Conservation (phyloP, 2,113 vertebrate genomes). For the Odobenus rosmarus region DNA sequence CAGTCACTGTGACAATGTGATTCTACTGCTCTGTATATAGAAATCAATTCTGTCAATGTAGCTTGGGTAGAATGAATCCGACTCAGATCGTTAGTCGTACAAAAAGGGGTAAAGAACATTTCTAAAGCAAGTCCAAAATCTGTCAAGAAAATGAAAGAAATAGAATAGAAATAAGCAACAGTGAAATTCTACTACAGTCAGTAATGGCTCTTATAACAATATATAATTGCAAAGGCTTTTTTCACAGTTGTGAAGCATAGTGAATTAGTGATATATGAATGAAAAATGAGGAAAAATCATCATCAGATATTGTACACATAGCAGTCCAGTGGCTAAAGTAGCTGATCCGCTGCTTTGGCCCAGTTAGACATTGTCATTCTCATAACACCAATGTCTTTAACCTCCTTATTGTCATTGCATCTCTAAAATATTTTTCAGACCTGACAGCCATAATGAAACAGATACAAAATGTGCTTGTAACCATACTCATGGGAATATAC, state of each 20-base stretch:
- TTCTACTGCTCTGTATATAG: background rate
- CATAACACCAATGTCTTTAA: background rate
- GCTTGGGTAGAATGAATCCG: background rate
- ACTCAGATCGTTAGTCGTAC: background rate
- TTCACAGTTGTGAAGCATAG: background rate
- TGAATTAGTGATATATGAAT: background rate
- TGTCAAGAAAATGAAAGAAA: background rate
- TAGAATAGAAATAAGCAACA: background rate
- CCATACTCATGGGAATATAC: background rate
- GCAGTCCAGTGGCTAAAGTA: background rate
- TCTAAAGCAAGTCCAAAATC: background rate
- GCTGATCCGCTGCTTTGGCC: background rate
- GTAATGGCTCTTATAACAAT: background rate
- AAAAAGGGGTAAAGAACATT: background rate
- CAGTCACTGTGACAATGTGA: background rate
- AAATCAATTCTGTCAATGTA: background rate
- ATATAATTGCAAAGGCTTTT: background rate
- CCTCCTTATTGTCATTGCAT: background rate
- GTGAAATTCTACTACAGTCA: background rate
- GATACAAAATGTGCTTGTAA: slow-evolving; percentile 15
- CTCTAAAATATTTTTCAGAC: slow-evolving; percentile 8
- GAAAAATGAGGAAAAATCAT: background rate
- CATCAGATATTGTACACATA: background rate
- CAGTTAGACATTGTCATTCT: background rate
- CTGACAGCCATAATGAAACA: slow-evolving; percentile 9